Evolutionary conservation across 1,140 invertebrate species (phyloP).

Genomic region (Ladona fulva): DNA sequence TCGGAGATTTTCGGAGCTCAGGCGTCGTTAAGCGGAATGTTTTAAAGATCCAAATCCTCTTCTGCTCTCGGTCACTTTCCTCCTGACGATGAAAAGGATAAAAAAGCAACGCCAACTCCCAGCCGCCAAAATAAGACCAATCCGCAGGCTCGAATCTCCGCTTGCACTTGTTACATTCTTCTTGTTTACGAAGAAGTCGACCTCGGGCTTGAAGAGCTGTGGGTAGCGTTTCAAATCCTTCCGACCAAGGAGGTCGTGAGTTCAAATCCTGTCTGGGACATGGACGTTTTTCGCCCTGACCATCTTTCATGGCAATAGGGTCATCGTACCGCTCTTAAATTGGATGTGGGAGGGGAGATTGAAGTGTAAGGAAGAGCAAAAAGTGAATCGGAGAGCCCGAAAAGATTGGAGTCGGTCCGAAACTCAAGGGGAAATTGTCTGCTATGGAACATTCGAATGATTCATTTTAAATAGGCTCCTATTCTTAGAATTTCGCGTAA

Average conservation of each 20-base stretch:
- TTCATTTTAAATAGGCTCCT: too few species aligned
- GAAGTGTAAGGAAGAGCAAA: too few species aligned
- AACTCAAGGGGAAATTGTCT: too few species aligned
- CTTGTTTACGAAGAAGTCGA: not conserved
- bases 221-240: not conserved
- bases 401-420: too few species aligned
- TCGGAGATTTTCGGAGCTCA: too few species aligned
- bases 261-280: slow-evolving; percentile 4
- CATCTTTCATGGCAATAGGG: not conserved
- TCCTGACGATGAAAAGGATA: not conserved
- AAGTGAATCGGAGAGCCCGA: too few species aligned
- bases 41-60: too few species aligned
- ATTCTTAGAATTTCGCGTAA: too few species aligned
- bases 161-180: not conserved
- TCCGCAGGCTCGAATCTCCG: not conserved
- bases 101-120: not conserved
- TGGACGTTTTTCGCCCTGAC: not conserved
- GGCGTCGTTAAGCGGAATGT: too few species aligned
- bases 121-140: not conserved
- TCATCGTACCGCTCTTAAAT: not conserved
- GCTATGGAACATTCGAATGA: too few species aligned
- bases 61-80: too few species aligned
- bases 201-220: not conserved
- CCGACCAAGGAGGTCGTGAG: not conserved
- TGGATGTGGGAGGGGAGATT: too few species aligned